Base-by-base conservation (phyloP, 1,140 invertebrate species). In the Rhyzopertha dominica region DNA sequence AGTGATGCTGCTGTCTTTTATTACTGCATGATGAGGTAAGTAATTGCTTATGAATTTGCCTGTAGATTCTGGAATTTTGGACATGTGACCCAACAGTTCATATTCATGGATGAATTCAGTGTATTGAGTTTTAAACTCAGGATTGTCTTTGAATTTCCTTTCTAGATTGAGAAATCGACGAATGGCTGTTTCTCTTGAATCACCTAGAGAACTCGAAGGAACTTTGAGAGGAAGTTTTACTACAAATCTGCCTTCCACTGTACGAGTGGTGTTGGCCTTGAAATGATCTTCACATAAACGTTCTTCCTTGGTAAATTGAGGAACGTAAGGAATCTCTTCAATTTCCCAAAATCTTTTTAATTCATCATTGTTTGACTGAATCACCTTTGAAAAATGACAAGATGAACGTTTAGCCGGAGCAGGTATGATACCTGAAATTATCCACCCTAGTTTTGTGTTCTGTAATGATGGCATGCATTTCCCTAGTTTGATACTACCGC, bases 21-120 rank as follows among this genome's bases (percentile, higher is more conserved):
- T 36, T n/a, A 62, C 58, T n/a, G 39, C 47, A 17, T 59, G 56
- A 51, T 61, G 56, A 2, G 55, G 57, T 10, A 61, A 28, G 28
- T 53, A 60, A 42, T 48, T 56, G n/a, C 38, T 41, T 14, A 29
- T 12, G 24, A 35, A 17, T n/a, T 22, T 0, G 32, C 23, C 10
- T 16, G 30, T 25, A 16, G 25, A 18, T 2, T 10, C 22, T 13
- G 13, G n/a, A 20, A 40, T 31, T 5, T 28, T 8, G 12, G 5
- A 24, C 59, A 60, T 64, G 35, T 60, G 51, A 2, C 48, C 48
- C 7, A 57, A 37, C 2, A 40, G 0, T n/a, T 53, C 9, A 22
- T 59, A 60, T 31, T 65, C 55, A 13, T 48, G 16, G 46, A 67
- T 49, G 18, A 62, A 56, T 16, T 36, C 30, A 9, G 9, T 9